Conservation (phyloP, 1,140 invertebrate genomes). For the Aricia agestis region DNA sequence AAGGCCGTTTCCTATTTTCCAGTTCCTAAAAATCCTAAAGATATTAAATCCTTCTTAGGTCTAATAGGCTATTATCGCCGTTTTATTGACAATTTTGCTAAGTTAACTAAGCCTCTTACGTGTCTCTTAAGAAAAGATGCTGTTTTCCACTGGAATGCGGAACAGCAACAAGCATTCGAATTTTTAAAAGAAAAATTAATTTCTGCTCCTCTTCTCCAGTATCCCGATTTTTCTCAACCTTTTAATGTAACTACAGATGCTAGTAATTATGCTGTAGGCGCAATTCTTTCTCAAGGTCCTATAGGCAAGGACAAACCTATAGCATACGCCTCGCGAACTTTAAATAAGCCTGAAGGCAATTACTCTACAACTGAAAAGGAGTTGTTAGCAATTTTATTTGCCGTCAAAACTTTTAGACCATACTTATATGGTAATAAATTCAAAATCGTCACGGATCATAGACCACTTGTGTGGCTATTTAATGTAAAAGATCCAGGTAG, state of each 20-base stretch:
- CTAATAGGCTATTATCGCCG: constrained; percentile 37
- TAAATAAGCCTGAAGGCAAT: constrained; percentile 36
- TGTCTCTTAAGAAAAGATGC: constrained; percentile 38
- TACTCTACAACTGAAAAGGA: constrained; percentile 41
- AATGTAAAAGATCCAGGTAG: constrained; percentile 65
- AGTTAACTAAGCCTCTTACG: constrained; percentile 35
- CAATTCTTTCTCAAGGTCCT: constrained; percentile 45
- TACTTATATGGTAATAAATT: too few species aligned
- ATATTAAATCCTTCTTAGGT: constrained; percentile 63
- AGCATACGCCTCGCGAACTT: constrained; percentile 42
- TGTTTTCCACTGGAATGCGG: too few species aligned
- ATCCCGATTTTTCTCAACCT: constrained; percentile 46
- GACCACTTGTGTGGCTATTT: constrained; percentile 69
- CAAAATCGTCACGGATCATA: constrained; percentile 62
- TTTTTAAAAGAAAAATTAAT: constrained; percentile 50
- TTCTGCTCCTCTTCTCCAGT: constrained; percentile 55
- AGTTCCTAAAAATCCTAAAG: constrained; percentile 47
- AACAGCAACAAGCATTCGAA: too few species aligned
- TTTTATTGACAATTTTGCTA: constrained; percentile 48
- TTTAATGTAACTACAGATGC: constrained; percentile 63
- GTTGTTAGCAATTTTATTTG: constrained; percentile 40
- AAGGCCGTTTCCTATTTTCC: constrained; percentile 21
- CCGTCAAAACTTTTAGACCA: constrained; percentile 65
- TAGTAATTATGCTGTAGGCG: constrained; percentile 45
- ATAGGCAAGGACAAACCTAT: constrained; percentile 44